phyloP scores from a whole-genome alignment of 2,888 invertebrate species.

The Hipparchia sbordonii region DNA sequence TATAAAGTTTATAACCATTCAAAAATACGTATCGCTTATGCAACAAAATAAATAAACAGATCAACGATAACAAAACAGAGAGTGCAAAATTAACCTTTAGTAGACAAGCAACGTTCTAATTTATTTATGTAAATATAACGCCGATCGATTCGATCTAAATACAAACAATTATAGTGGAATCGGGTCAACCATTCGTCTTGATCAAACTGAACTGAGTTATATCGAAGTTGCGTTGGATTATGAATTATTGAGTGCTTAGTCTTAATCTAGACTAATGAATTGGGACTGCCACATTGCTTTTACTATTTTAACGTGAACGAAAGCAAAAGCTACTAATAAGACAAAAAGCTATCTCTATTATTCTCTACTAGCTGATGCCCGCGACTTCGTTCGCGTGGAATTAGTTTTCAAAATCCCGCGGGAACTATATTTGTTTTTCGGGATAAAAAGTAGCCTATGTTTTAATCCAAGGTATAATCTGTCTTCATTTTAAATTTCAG shows the following conservation, averaged over 20 bases:
- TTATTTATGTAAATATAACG: conserved; percentile 20
- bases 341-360: too few relatives aligned
- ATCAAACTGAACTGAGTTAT: conserved; percentile 20
- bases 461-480: too few relatives aligned
- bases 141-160: conserved; percentile 24
- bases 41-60: neutral
- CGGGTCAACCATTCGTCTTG: conserved; percentile 24
- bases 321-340: too few relatives aligned
- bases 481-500: too few relatives aligned
- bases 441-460: too few relatives aligned
- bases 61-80: conserved; percentile 13
- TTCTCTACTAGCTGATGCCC: too few relatives aligned
- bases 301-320: neutral
- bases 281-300: neutral
- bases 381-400: too few relatives aligned
- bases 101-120: conserved; percentile 18
- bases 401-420: too few relatives aligned
- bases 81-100: conserved; percentile 23
- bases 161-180: conserved; percentile 23
- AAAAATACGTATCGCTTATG: neutral
- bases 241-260: conserved; percentile 22
- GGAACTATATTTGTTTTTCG: too few relatives aligned
- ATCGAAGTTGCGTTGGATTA: conserved; percentile 16
- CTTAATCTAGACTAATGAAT: conserved; percentile 13
- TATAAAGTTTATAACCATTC: neutral